Evolutionary conservation across 2,888 invertebrate species (phyloP).

Genomic region (Himalopsyche anomala): DNA sequence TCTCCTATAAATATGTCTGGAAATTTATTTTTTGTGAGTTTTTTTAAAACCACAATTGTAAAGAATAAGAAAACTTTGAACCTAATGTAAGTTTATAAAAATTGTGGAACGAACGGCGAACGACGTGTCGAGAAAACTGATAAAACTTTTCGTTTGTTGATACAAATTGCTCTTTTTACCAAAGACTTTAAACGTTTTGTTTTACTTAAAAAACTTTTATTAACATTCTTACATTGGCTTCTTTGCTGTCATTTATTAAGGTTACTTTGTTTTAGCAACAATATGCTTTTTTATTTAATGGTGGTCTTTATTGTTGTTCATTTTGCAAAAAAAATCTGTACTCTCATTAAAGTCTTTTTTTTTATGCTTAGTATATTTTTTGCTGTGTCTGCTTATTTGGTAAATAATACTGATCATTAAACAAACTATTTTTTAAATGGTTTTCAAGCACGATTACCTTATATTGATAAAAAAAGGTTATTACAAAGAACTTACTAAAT

Average conservation of each 20-base stretch:
- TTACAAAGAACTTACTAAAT: too few species aligned
- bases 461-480: too few species aligned
- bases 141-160: constrained; percentile 45
- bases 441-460: too few species aligned
- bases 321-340: too few species aligned
- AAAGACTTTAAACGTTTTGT: constrained; percentile 46
- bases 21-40: background rate
- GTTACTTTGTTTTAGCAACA: background rate
- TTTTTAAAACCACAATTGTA: constrained; percentile 32
- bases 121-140: constrained; percentile 31
- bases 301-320: too few species aligned
- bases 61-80: constrained; percentile 36
- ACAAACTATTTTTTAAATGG: too few species aligned
- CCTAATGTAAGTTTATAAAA: constrained; percentile 48
- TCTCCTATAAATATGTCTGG: background rate
- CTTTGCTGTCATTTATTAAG: constrained; percentile 31
- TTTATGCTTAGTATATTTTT: too few species aligned
- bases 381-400: too few species aligned
- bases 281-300: background rate
- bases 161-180: constrained; percentile 45
- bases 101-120: constrained; percentile 28
- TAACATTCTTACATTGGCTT: constrained; percentile 35
- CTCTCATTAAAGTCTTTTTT: too few species aligned
- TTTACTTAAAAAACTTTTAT: constrained; percentile 52
- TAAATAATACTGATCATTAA: too few species aligned